phyloP scores from a whole-genome alignment of 2,888 invertebrate species.

The Agonopterix subpropinquella region DNA sequence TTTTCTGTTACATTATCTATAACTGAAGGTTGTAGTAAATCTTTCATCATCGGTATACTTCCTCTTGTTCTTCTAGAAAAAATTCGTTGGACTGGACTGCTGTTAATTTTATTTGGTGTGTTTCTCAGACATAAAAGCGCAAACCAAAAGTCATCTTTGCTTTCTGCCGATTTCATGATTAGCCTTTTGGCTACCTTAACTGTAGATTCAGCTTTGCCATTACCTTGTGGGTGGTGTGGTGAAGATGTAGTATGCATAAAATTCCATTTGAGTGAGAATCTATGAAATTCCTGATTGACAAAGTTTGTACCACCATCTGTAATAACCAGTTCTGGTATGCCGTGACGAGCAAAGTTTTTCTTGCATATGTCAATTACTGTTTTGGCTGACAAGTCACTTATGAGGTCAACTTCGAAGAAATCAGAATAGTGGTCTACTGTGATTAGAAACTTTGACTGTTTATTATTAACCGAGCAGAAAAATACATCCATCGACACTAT shows the following conservation, averaged over 20 bases:
- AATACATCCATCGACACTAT: conserved; percentile 1
- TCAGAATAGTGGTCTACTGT: too few species aligned
- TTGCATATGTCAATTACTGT: conserved; percentile 1
- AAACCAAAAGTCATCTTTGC: conserved; percentile 1
- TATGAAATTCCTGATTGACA: background rate
- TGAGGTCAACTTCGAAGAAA: background rate
- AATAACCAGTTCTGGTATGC: background rate
- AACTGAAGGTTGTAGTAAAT: background rate
- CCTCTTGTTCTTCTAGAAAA: conserved; percentile 1
- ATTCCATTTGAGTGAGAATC: background rate
- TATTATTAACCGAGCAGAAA: background rate
- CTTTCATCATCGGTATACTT: background rate
- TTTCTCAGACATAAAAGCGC: background rate
- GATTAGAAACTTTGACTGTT: too few species aligned
- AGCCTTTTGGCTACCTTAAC: conserved; percentile 1
- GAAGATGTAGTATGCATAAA: background rate
- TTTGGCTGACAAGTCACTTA: conserved; percentile 1
- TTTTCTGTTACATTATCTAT: background rate
- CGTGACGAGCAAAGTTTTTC: background rate
- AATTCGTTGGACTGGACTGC: background rate
- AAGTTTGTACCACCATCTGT: background rate
- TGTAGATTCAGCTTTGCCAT: conserved; percentile 1
- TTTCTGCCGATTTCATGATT: background rate
- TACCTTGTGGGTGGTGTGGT: background rate
- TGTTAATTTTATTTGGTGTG: conserved; percentile 1